Conservation (phyloP, 2,113 vertebrate genomes). For the Hyperopisus bebe region DNA sequence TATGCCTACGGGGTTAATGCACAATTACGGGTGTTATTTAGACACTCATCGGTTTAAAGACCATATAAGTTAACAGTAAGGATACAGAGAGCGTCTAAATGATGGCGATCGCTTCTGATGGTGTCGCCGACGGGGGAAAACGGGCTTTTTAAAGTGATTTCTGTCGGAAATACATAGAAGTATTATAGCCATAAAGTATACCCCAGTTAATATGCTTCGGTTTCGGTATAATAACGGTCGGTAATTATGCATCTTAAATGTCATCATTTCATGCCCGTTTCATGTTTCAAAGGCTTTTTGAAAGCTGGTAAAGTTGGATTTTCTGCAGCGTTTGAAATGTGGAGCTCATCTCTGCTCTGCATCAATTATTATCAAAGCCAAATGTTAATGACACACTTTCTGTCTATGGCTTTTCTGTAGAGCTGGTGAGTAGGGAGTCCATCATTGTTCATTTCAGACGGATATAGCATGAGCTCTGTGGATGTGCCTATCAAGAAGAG, state of each 20-base stretch:
- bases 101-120: not conserved
- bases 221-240: not conserved
- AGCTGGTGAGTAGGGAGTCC: not conserved
- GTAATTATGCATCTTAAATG: not conserved
- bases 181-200: not conserved
- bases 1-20: not conserved
- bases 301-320: not conserved
- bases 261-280: not conserved
- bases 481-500: not conserved
- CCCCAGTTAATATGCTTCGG: not conserved
- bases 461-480: slow-evolving; percentile 14
- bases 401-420: not conserved
- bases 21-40: not conserved
- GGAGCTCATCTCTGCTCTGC: not conserved
- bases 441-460: not conserved
- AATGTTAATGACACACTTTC: not conserved
- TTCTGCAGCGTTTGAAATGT: not conserved
- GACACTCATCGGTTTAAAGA: not conserved
- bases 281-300: not conserved
- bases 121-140: not conserved
- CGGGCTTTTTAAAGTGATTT: not conserved
- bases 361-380: not conserved
- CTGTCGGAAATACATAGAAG: not conserved
- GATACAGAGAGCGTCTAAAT: not conserved
- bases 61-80: not conserved